Evolutionary conservation across 2,797 vertebrate genomes (phyloP).

Genomic region (Pterois miles): DNA sequence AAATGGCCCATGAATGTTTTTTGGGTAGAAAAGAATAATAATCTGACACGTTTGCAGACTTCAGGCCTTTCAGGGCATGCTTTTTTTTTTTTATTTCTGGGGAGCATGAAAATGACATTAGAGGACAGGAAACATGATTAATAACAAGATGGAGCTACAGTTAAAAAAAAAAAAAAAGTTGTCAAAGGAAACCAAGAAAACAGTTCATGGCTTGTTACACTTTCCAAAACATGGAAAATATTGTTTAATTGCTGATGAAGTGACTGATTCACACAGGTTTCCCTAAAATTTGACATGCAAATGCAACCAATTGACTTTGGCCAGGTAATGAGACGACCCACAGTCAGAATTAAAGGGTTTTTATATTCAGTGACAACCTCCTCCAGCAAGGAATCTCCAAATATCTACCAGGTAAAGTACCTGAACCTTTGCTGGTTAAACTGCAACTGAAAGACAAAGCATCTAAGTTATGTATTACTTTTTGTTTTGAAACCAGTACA

Average conservation of each 20-base stretch:
- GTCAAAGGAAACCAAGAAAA: neutral
- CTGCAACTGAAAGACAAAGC: neutral
- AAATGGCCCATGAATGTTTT: neutral
- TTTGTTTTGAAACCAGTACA: neutral
- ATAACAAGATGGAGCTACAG: neutral
- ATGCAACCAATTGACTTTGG: neutral
- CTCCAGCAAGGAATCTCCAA: neutral
- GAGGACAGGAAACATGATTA: constrained; percentile 15
- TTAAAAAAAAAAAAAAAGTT: constrained; percentile 1
- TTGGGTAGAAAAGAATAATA: neutral
- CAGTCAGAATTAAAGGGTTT: neutral
- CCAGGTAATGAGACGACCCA: neutral
- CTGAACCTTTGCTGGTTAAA: neutral
- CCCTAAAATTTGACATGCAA: neutral
- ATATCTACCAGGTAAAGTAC: constrained; percentile 25
- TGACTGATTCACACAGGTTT: neutral
- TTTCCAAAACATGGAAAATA: constrained; percentile 31
- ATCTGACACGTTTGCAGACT: constrained; percentile 8
- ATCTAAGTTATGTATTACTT: neutral
- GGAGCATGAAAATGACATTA: constrained; percentile 20
- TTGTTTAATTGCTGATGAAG: neutral
- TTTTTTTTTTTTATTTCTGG: constrained; percentile 59
- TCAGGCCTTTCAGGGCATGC: constrained; percentile 45
- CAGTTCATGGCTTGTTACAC: constrained; percentile 20
- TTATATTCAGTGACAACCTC: neutral